These are phyloP conservation scores for Dryas iulia DNA, from an alignment of 1,140 invertebrate genomes.

Conservation along the genomic window DNA sequence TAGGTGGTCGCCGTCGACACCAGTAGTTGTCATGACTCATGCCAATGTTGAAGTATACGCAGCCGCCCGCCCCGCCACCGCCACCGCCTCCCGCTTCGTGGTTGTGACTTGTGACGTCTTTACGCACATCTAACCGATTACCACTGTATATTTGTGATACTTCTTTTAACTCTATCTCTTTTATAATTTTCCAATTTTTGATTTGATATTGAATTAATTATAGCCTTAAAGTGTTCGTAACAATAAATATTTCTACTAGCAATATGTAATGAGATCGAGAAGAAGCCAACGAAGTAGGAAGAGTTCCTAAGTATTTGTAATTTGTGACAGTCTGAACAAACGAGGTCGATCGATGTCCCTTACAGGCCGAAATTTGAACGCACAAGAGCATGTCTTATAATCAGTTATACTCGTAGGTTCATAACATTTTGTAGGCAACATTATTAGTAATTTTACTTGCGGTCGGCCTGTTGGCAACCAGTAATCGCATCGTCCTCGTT, in stretches of 20 bases:
- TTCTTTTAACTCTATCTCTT: not conserved
- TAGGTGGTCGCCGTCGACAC: not conserved
- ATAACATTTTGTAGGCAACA: too few relatives aligned
- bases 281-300: not conserved
- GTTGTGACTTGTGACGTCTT: not conserved
- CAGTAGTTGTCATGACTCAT: not conserved
- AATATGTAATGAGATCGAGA: not conserved
- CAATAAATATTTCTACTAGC: not conserved
- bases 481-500: constrained; percentile 2
- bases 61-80: too few relatives aligned
- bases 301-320: not conserved
- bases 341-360: constrained; percentile 7
- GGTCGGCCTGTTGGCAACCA: not conserved
- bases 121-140: not conserved
- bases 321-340: not conserved
- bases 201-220: not conserved
- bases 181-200: not conserved
- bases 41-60: not conserved
- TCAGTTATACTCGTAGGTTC: too few relatives aligned
- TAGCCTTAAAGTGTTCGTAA: not conserved
- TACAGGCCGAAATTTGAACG: not conserved
- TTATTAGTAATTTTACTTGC: too few relatives aligned
- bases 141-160: not conserved
- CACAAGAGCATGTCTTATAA: too few relatives aligned
- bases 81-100: not conserved